Conservation (phyloP, 2,113 vertebrate species). For the Leucoraja erinaceus region DNA sequence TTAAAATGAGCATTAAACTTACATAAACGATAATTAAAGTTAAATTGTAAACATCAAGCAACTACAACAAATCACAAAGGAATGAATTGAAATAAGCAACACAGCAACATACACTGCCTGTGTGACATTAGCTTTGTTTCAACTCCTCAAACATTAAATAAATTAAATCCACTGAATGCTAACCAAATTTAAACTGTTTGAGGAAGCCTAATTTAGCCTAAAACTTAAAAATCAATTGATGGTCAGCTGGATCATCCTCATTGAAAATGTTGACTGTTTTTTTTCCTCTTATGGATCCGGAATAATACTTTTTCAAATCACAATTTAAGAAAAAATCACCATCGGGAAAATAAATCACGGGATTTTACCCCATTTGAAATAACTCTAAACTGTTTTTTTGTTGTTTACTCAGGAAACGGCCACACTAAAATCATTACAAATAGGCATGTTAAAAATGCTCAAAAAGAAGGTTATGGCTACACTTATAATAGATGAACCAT, state of each 20-base stretch:
- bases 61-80: neutral
- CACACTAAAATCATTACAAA: slow-evolving; percentile 62
- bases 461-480: slow-evolving; percentile 54
- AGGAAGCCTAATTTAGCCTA: too few species aligned
- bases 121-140: slow-evolving; percentile 8
- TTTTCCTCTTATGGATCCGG: neutral
- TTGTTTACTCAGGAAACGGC: slow-evolving; percentile 64
- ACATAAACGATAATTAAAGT: neutral
- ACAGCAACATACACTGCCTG: neutral
- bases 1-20: slow-evolving; percentile 3
- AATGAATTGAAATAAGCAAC: neutral
- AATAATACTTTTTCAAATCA: slow-evolving; percentile 7
- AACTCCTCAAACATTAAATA: neutral
- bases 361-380: slow-evolving; percentile 13
- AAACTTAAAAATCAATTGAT: neutral
- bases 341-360: neutral
- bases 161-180: neutral
- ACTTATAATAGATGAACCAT: slow-evolving; percentile 56
- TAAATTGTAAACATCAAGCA: neutral
- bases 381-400: slow-evolving; percentile 46
- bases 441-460: slow-evolving; percentile 64
- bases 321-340: neutral
- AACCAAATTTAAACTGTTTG: neutral
- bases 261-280: neutral
- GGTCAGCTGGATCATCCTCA: neutral